Evolutionary conservation across 2,797 vertebrate genomes (phyloP).

Genomic region (Acrocephalus scirpaceus): DNA sequence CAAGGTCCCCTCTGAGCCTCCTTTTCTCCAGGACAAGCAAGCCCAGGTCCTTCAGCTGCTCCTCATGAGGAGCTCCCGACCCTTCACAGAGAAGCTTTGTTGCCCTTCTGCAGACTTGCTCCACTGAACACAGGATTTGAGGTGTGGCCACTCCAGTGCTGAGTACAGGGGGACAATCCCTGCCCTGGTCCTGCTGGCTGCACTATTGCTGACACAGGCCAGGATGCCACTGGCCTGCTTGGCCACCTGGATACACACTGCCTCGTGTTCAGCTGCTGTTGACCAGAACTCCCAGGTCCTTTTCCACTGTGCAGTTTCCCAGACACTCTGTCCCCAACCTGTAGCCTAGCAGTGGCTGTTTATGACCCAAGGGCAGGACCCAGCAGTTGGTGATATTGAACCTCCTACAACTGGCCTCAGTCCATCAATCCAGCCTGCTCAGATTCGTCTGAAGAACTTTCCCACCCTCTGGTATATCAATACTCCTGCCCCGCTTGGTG

Average conservation of each 20-base stretch:
- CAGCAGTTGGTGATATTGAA: neutral
- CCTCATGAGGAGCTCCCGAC: neutral
- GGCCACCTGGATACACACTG: neutral
- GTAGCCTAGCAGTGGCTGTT: neutral
- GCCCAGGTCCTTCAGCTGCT: neutral
- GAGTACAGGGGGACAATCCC: neutral
- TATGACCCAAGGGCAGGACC: neutral
- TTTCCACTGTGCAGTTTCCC: neutral
- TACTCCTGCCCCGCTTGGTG: neutral
- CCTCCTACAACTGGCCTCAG: neutral
- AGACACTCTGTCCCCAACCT: neutral
- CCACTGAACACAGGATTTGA: fast-evolving
- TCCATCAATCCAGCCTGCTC: neutral
- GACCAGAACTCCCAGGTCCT: fast-evolving
- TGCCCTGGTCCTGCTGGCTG: neutral
- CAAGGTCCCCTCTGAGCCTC: neutral
- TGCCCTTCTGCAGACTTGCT: neutral
- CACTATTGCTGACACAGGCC: neutral
- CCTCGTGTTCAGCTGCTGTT: neutral
- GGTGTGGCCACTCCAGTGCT: neutral
- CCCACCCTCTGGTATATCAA: neutral
- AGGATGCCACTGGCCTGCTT: neutral
- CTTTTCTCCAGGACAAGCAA: neutral
- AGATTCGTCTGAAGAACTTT: neutral
- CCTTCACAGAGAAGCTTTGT: neutral